Conservation (phyloP, 2,113 vertebrate species). For the Myiozetetes cayanensis region DNA sequence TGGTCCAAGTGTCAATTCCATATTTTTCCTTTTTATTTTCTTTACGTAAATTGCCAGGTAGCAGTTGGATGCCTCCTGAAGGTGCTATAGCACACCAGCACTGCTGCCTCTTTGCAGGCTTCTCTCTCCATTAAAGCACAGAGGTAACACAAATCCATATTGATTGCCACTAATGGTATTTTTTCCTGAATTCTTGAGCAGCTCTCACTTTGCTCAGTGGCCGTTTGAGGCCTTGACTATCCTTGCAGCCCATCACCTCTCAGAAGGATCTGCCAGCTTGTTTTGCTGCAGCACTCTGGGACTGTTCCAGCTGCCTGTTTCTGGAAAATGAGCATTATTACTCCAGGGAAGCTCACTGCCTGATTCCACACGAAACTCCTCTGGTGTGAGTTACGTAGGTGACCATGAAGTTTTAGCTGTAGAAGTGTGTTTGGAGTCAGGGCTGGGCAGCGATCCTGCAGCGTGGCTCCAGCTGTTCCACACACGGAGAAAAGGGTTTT, state of each 20-base stretch:
- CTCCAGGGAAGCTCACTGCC: neutral
- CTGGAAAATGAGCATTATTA: neutral
- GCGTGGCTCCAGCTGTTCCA: neutral
- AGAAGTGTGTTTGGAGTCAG: neutral
- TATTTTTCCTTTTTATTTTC: neutral
- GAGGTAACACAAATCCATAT: neutral
- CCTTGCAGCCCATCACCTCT: neutral
- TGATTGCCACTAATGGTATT: neutral
- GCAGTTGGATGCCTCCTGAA: neutral
- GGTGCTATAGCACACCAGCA: neutral
- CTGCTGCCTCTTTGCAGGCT: neutral
- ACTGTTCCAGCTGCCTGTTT: neutral
- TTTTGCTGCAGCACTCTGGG: neutral
- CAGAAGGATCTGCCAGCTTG: neutral
- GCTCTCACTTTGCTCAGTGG: neutral
- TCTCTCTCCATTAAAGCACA: neutral
- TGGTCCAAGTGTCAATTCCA: neutral
- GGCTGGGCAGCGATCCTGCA: neutral
- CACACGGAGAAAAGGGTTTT: rapidly evolving
- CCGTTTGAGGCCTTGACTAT: neutral
- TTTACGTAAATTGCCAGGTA: neutral
- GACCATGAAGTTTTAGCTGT: neutral
- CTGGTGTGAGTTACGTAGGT: neutral
- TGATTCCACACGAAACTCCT: neutral
- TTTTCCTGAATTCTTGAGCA: neutral